Evolutionary conservation across 2,113 vertebrate species (phyloP), one percentile per base, ranked within the genome.

Genomic region (Pedionomus torquatus): DNA sequence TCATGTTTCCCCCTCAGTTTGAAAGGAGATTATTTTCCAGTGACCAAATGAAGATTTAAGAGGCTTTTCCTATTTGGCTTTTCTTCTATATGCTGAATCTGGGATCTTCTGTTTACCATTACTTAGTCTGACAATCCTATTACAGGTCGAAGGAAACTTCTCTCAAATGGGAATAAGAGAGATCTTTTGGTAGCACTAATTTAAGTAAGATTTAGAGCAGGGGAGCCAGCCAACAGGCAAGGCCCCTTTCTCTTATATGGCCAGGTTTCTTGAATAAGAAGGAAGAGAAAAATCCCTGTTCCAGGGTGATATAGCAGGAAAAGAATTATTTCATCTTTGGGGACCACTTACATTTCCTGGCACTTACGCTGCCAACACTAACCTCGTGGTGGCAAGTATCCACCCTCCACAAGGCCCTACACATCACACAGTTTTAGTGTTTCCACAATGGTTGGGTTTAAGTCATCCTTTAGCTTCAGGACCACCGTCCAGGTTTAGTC

Each of bases 381-480:
- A 65, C 8, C 33, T 76, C 7, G 12, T 15, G 10, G 9, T 17
- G 25, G 17, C 1, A 1, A 51, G 33, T 66, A 35, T 55, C 23
- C 19, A 52, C 6, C 26, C 7, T 72, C 19, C 6, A 1, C 30
- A 44, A 33, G 18, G 26, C 58, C 28, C 19, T 41, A 16, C 31
- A 54, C 5, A 35, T 79, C 54, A n/a, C 31, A 25, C 4, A 33
- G 10, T 17, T 54, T 52, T 31, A 43, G 21, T 4, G 39, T 37
- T 58, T 64, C 44, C n/a, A 26, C 39, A 23, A 16, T 1, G 1
- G 19, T 10, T 74, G n/a, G 28, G 52, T 83, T 63, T 90, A 64
- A 64, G 31, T 58, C 3, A 0, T 43, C 1, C 0, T 60, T 49
- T 46, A 83, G 43, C 31, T 80, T 14, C 9, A 71, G 3, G 12